Base-by-base conservation (phyloP, 2,113 vertebrate genomes). In the Peromyscus maniculatus region DNA sequence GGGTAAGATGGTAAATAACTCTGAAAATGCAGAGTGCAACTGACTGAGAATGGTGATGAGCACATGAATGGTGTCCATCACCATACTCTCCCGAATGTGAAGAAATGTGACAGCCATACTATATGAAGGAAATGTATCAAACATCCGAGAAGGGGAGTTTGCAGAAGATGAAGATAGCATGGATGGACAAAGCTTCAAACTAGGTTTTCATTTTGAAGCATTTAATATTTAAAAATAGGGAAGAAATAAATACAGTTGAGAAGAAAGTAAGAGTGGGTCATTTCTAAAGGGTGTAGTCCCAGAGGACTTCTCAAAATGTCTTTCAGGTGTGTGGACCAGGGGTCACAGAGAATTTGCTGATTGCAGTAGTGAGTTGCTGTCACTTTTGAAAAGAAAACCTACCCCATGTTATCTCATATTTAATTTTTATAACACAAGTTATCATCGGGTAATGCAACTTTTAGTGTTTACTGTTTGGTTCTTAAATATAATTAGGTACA, bases 341-440 rank as follows among this genome's bases (percentile, higher is more conserved):
- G 19, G 57, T 7, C 33, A 52, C 62, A 55, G 55, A 72, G 10
- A 7, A 71, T 87, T 72, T 66, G 17, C 31, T n/a, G 26, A 57
- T 28, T 74, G 88, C 91, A 82, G 77, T 31, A 43, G 26, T 69
- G n/a, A 57, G 31, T 36, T 59, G 6, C 2, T 39, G 19, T 79
- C 43, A 64, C n/a, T 62, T 91, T 33, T 46, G 67, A 55, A 24
- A 90, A 33, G 5, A 4, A 90, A 89, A 57, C 5, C 10, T 72
- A 0, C 0, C 57, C 0, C 2, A 88, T 91, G 94, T 9, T 22
- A 24, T 67, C 9, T 95, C 49, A 26, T 92, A 62, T 49, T 92
- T 71, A 91, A 82, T 89, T 97, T 77, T 95, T 82, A 59, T 26
- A 62, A 36, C 31, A 92, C 26, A 43, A 84, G 43, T 89, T 93